Base-by-base conservation (phyloP, 2,888 invertebrate species). In the Polylopha cassiicola region DNA sequence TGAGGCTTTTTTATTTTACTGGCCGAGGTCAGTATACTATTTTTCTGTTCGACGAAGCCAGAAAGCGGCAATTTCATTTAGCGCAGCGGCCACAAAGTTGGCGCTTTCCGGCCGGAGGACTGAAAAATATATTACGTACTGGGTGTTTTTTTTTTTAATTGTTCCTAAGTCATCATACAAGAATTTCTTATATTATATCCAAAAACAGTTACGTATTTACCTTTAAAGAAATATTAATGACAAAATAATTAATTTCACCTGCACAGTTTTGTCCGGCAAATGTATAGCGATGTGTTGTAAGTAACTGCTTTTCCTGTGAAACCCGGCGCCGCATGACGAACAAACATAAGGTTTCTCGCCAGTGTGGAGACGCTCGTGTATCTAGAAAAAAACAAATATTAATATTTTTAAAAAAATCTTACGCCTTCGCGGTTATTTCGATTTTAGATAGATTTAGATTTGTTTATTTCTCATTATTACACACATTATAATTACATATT, bases 331-430 rank as follows among this genome's bases (percentile, higher is more conserved):
- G 77, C 99, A 99, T 37, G 95, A 91, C 64, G 95, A 94, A 76
- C 99, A 99, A 11, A 93, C 92, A 80, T 97, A 99, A 0, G 99
- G 99, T 64, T 64, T 58, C 50, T 74, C 74, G 0, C 74, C 74
- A 0, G 74, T 74, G 47, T 74, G 74, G 0, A 73, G 59, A 0
- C 74, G 59, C 48, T 74, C 74, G 47, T 76, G 75, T 6, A 75
- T 74, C 75, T 75, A 38, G 1, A 27, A 15, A 4, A 3, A 15
- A n/a, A 17, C 5, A 21, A 8, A 13, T 10, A 10, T 11, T 11
- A n/a, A 30, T 10, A 7, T 31, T 20, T 3, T 10, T 4, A 9
- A 24, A 2, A 16, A 32, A 13, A 21, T 4, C 4, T 3, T 8
- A 28, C 15, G 3, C 14, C 4, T 3, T 15, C 15, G 27, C 10